A percentile compares a stretch with the other conserved stretches of the same genome.
These are phyloP conservation scores for Pseudomyrmex cubaensis DNA, from an alignment of 1,140 invertebrate genomes.

Conservation along the genomic window DNA sequence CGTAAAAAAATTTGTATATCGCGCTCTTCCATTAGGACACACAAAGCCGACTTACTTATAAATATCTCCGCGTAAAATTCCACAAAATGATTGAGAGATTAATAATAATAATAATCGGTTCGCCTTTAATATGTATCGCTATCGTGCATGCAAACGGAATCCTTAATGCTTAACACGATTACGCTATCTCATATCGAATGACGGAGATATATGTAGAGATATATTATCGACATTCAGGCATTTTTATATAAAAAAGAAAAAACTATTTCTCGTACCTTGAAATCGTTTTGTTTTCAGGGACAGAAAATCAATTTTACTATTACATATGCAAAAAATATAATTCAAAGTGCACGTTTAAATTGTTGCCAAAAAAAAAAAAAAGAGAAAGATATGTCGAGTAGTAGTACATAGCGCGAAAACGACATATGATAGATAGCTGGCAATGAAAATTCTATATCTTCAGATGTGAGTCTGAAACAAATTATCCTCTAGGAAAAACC, in stretches of 20 bases:
- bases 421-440: slow-evolving; percentile 15
- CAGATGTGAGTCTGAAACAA: neutral
- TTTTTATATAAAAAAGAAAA: slow-evolving; percentile 10
- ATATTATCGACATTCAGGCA: slow-evolving; percentile 13
- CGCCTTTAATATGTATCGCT: slow-evolving; percentile 43
- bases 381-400: neutral
- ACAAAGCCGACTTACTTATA: neutral
- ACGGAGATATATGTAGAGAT: neutral
- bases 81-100: slow-evolving; percentile 60
- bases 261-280: slow-evolving; percentile 2
- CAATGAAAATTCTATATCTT: neutral
- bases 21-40: slow-evolving; percentile 8
- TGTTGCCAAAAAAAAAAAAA: neutral
- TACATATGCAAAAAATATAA: neutral
- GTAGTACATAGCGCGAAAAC: neutral
- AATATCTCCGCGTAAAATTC: slow-evolving; percentile 14
- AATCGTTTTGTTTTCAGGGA: neutral
- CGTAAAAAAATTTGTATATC: slow-evolving; percentile 1
- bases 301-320: too few relatives aligned
- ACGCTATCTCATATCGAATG: slow-evolving; percentile 37
- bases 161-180: slow-evolving; percentile 36
- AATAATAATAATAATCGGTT: slow-evolving; percentile 47
- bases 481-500: neutral
- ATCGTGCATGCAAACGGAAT: slow-evolving; percentile 29
- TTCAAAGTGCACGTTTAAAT: slow-evolving; percentile 3